A percentile compares a stretch with the other conserved stretches of the same genome.
These are phyloP conservation scores for Hemicentrotus pulcherrimus DNA, from an alignment of 35 echinoderm and acorn worm species.

Conservation along the genomic window DNA sequence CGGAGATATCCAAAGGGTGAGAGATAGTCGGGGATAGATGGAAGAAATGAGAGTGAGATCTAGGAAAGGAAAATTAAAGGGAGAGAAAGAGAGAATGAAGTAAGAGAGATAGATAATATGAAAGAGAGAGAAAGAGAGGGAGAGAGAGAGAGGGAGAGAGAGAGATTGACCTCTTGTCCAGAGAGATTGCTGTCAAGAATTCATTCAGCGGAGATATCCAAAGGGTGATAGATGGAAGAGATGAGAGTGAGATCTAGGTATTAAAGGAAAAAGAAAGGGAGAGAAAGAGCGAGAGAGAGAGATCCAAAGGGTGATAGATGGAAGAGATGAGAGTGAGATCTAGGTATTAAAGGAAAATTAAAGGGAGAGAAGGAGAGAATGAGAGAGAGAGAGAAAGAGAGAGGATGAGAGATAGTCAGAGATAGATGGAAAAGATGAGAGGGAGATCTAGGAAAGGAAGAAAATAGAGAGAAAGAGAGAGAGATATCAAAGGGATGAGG, in stretches of 20 bases:
- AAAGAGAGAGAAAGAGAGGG: too few species aligned
- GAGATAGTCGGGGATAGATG: background rate
- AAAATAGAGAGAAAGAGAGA: background rate
- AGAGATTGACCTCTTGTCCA: conserved; percentile 66
- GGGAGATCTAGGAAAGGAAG: background rate
- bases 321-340: background rate
- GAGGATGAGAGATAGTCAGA: background rate
- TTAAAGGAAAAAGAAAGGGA: background rate
- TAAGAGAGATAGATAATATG: background rate
- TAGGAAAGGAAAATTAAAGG: background rate
- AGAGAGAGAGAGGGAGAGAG: too few species aligned
- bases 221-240: conserved; percentile 59
- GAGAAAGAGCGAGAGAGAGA: background rate
- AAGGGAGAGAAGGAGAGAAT: background rate
- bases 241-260: background rate
- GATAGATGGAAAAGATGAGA: background rate
- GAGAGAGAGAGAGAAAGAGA: background rate
- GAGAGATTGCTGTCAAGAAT: conserved; percentile 63
- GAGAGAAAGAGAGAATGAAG: background rate
- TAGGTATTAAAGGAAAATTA: background rate
- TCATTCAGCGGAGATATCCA: conserved; percentile 96
- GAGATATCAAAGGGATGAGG: background rate
- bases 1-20: conserved; percentile 96
- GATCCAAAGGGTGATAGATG: conserved; percentile 73
- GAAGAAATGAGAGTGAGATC: background rate